Conservation (phyloP, 2,888 invertebrate genomes). For the Heliconius ethilla region DNA sequence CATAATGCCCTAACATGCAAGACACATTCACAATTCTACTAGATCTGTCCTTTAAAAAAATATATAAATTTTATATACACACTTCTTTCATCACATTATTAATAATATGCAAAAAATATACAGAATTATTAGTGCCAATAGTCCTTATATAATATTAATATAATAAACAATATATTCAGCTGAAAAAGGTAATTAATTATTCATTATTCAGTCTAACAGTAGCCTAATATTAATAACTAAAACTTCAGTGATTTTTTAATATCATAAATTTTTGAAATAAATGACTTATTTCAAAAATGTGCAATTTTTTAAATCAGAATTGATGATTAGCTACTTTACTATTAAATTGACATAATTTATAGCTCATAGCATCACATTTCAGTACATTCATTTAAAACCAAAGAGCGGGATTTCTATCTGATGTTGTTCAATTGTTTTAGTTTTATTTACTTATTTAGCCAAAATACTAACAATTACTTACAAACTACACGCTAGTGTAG, state of each 20-base stretch:
- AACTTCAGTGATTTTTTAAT: background rate
- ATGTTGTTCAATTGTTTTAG: slow-evolving; percentile 37
- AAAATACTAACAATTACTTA: slow-evolving; percentile 36
- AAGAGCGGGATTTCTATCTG: slow-evolving; percentile 36
- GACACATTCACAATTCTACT: slow-evolving; percentile 15
- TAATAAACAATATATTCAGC: background rate
- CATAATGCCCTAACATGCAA: slow-evolving; percentile 31
- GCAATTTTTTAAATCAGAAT: background rate
- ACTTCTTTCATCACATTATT: background rate
- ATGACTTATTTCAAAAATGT: background rate
- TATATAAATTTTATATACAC: slow-evolving; percentile 3
- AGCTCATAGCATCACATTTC: slow-evolving; percentile 12
- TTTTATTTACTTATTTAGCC: slow-evolving; percentile 30
- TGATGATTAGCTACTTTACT: background rate
- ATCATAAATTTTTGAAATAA: slow-evolving; percentile 1
- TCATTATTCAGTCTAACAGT: slow-evolving; percentile 16
- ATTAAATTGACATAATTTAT: background rate
- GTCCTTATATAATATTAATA: background rate
- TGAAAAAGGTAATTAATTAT: background rate
- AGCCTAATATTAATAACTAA: background rate
- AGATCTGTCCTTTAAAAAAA: slow-evolving; percentile 24
- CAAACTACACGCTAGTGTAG: slow-evolving; percentile 45
- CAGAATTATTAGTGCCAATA: slow-evolving; percentile 27
- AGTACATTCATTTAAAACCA: slow-evolving; percentile 29
- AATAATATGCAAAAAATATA: slow-evolving; percentile 11